Percentiles rank a stretch among this genome's conserved stretches.
Evolutionary conservation across 2,888 invertebrate species (phyloP).

Genomic region (Sericinus montela): DNA sequence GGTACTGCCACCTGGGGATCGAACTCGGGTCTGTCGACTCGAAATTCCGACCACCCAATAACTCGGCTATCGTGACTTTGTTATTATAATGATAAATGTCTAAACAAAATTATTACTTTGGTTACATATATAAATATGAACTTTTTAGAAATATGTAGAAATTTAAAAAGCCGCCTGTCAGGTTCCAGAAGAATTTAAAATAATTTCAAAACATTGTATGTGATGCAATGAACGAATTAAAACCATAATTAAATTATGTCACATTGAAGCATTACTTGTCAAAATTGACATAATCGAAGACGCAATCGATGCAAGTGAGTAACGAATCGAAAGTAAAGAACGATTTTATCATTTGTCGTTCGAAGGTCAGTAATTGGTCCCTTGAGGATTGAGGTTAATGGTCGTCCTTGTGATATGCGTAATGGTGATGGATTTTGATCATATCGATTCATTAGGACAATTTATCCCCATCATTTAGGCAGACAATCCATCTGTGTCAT

Average conservation of each 20-base stretch:
- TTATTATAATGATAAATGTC: too few relatives aligned
- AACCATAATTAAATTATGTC: slow-evolving; percentile 23
- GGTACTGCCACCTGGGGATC: too few relatives aligned
- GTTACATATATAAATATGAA: too few relatives aligned
- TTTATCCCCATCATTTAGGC: slow-evolving; percentile 32
- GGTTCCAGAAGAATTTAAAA: slow-evolving; percentile 15
- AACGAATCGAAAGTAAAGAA: slow-evolving; percentile 42
- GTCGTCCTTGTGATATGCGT: slow-evolving; percentile 43
- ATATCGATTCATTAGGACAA: slow-evolving; percentile 53
- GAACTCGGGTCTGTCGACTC: too few relatives aligned
- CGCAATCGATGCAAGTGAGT: slow-evolving; percentile 29
- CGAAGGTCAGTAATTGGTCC: slow-evolving; percentile 59
- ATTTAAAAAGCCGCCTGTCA: too few relatives aligned
- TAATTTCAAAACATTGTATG: slow-evolving; percentile 6
- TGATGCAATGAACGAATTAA: slow-evolving; percentile 14
- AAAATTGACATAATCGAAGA: slow-evolving; percentile 40
- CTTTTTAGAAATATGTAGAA: too few relatives aligned
- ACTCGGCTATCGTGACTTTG: too few relatives aligned
- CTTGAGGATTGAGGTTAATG: slow-evolving; percentile 64
- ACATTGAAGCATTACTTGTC: slow-evolving; percentile 35
- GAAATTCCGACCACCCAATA: too few relatives aligned
- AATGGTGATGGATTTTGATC: slow-evolving; percentile 32
- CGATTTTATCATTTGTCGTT: slow-evolving; percentile 48
- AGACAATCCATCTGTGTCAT: slow-evolving; percentile 36
- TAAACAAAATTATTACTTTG: too few relatives aligned